Evolutionary conservation across 1,140 invertebrate genomes (phyloP).

Genomic region (Calliopsis andreniformis): DNA sequence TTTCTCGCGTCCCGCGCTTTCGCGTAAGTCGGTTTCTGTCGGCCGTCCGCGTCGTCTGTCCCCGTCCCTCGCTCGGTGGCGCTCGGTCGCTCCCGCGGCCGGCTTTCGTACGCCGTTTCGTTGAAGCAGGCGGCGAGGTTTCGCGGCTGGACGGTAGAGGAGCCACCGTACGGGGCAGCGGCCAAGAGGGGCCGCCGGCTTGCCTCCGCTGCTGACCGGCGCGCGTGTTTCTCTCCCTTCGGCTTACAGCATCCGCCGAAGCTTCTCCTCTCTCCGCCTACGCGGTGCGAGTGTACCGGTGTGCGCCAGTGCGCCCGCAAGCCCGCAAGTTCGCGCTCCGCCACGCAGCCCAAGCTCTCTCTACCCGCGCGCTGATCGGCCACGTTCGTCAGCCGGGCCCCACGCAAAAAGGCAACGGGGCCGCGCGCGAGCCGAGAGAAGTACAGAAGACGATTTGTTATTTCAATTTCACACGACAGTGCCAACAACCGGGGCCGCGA

Average conservation of each 20-base stretch:
- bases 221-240: constrained; percentile 69
- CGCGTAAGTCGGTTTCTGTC: constrained; percentile 45
- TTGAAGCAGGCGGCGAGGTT: constrained; percentile 63
- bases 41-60: constrained; percentile 36
- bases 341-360: constrained; percentile 73
- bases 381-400: constrained; percentile 66
- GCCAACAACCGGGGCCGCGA: neutral
- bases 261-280: constrained; percentile 77
- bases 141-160: constrained; percentile 68
- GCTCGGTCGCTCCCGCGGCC: constrained; percentile 14
- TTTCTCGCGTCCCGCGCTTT: constrained; percentile 37
- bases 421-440: constrained; percentile 61
- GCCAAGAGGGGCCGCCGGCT: constrained; percentile 66
- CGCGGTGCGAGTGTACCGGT: constrained; percentile 73
- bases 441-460: constrained; percentile 52
- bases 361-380: constrained; percentile 67
- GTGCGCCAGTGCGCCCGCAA: constrained; percentile 81
- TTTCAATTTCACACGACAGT: neutral
- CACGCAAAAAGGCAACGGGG: constrained; percentile 66
- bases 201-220: constrained; percentile 65
- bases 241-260: constrained; percentile 79
- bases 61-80: neutral
- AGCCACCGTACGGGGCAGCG: constrained; percentile 79
- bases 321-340: constrained; percentile 81
- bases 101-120: constrained; percentile 23